Evolutionary conservation across 2,888 invertebrate genomes (phyloP).

Genomic region (Agrochola litura): DNA sequence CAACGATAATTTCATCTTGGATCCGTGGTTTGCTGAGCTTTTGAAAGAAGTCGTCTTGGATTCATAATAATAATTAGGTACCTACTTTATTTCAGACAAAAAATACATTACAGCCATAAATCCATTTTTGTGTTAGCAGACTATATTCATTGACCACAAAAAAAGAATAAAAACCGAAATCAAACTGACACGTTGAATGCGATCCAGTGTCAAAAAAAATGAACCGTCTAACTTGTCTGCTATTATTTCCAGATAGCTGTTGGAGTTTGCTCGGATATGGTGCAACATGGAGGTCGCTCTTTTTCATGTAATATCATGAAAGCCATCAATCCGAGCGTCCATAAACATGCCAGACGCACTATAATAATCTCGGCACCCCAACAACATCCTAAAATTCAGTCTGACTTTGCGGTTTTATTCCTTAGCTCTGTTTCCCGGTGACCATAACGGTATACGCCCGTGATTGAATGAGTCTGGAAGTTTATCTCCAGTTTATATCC

Average conservation of each 20-base stretch:
- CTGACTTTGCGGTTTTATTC: background rate
- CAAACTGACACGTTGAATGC: background rate
- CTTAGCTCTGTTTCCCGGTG: background rate
- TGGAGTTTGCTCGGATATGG: background rate
- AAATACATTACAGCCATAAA: background rate
- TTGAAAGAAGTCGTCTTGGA: background rate
- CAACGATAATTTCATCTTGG: constrained; percentile 79
- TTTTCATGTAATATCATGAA: background rate
- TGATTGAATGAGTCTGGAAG: background rate
- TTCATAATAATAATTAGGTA: background rate
- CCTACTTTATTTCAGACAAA: too few relatives aligned
- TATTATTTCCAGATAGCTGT: background rate
- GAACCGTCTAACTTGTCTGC: background rate
- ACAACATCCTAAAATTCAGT: background rate
- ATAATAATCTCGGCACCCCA: too few relatives aligned
- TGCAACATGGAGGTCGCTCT: background rate
- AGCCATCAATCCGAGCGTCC: background rate
- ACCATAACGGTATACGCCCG: background rate
- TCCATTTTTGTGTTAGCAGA: background rate
- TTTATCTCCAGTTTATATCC: too few relatives aligned
- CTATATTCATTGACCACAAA: background rate
- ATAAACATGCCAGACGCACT: background rate
- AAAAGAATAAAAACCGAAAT: background rate
- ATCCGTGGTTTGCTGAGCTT: constrained; percentile 7
- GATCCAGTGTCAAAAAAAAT: background rate